Base-by-base conservation (phyloP, 2,888 invertebrate genomes). In the Hyles lineata region DNA sequence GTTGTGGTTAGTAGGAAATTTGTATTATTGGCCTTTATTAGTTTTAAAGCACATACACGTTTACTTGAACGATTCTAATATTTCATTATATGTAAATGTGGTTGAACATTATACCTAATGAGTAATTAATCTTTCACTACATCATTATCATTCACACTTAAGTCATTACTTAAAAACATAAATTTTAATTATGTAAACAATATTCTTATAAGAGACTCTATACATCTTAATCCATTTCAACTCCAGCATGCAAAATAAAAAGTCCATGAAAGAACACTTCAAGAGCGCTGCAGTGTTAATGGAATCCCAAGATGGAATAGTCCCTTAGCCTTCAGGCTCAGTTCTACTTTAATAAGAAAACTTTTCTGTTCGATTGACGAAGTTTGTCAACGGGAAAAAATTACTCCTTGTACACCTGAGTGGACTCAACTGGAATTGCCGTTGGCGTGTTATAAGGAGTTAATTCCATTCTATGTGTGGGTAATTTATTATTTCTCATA, bases 281-380 rank as follows among this genome's bases (percentile, higher is more conserved):
- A 67, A 67, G 50, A 67, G 21, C 17, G 21, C 43, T 83, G 81
- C 83, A 82, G 80, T 75, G 80, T 83, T 82, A 83, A 85, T 81
- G 78, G 79, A 77, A 79, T 79, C 79, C 75, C 76, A 81, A 80
- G 81, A 82, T 80, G 80, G 80, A 84, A 82, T 79, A 50, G 23
- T 50, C 67, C 63, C 67, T 23, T 67, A 50, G 43, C 50, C 71
- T 50, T n/a, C 71, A 25, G 73, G 76, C 74, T 76, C 79, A 76
- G 76, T 75, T 77, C 78, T 78, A 84, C 81, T 87, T 86, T 88
- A 88, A 89, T 86, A 85, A 84, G 87, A 87, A 88, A 89, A 88
- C 80, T 89, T 89, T 82, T 74, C 74, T 78, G 77, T 86, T 84
- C 87, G 85, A 87, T 87, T 88, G 85, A 82, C 82, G 77, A 87